phyloP scores from a whole-genome alignment of 2,888 invertebrate species.

The Hermaeophaga mercurialis region DNA sequence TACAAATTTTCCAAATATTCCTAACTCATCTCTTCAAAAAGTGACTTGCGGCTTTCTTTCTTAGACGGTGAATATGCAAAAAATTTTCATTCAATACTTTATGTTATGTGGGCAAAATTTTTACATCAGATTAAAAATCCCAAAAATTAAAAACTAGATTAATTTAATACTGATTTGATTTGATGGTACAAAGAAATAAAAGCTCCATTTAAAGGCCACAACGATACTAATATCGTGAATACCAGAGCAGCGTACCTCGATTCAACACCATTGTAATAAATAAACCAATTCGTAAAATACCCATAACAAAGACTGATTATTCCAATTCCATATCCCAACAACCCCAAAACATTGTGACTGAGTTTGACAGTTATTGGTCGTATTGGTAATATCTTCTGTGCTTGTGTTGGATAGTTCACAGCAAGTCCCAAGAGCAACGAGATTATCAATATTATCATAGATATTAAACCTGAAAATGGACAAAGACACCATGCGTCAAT shows the following conservation, averaged over 20 bases:
- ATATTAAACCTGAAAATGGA: slow-evolving; percentile 50
- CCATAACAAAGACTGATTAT: slow-evolving; percentile 49
- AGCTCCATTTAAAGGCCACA: slow-evolving; percentile 49
- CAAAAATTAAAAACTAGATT: background rate
- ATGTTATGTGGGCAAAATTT: too few relatives aligned
- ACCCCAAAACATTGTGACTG: slow-evolving; percentile 49
- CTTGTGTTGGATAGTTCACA: slow-evolving; percentile 42
- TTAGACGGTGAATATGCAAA: too few relatives aligned
- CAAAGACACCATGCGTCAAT: too few relatives aligned
- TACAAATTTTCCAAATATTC: too few relatives aligned
- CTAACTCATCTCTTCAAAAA: too few relatives aligned
- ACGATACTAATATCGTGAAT: slow-evolving; percentile 43
- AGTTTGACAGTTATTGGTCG: slow-evolving; percentile 48
- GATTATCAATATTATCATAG: slow-evolving; percentile 47
- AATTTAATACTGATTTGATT: slow-evolving; percentile 36
- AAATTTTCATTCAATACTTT: too few relatives aligned
- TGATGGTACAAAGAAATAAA: slow-evolving; percentile 45
- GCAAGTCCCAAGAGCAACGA: slow-evolving; percentile 44
- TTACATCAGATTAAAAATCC: too few relatives aligned
- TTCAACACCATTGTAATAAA: slow-evolving; percentile 41
- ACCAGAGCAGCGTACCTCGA: slow-evolving; percentile 46
- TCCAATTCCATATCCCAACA: slow-evolving; percentile 49
- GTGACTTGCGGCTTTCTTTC: too few relatives aligned
- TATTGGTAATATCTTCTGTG: slow-evolving; percentile 38
- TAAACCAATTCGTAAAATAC: slow-evolving; percentile 49